Base-by-base conservation (phyloP, 2,888 invertebrate genomes). In the Heliconius cydno region DNA sequence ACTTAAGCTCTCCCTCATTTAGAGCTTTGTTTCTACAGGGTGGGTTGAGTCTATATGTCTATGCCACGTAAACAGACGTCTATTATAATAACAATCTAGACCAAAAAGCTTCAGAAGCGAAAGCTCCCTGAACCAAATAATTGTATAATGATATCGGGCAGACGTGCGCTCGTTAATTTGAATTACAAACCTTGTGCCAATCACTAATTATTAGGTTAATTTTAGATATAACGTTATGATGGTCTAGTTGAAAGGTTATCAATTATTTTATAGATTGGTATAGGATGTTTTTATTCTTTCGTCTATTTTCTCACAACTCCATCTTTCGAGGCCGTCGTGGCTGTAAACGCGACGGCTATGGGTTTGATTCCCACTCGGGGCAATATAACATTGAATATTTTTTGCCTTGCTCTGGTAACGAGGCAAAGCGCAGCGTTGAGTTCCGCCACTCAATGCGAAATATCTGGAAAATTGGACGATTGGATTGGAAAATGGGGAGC, bases 141-240 rank as follows among this genome's bases (percentile, higher is more conserved):
- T 73, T 60, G 60, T 73, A 60, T 60, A 73, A 73, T 38, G 34
- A 73, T 60, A 60, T 73, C 73, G 38, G 73, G 60, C 34, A 73
- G 60, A 34, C 60, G 57, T 60, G 60, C 34, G 73, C 15, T 60
- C 73, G 34, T 73, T 73, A 34, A 38, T 73, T 38, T 60, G 25
- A 34, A 73, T 73, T 73, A 73, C 34, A 34, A 41, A 73, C 57
- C 72, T 34, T 73, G 57, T 60, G 34, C 57, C 72, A 57, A 73
- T 73, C 72, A 73, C 9, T 34, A 60, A 25, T 60, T n/a, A 60
- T 34, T 60, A 73, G 60, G 34, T 25, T 73, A 38, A 73, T 60
- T 73, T 73, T 60, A 60, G 34, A 3, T 28, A n/a, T 57, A 70
- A 70, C 25, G 41, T 46, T 2, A n/a, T 70, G 3, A 41, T 15